Base-by-base conservation (phyloP, 2,797 vertebrate species). In the Phalloptychus januarius region DNA sequence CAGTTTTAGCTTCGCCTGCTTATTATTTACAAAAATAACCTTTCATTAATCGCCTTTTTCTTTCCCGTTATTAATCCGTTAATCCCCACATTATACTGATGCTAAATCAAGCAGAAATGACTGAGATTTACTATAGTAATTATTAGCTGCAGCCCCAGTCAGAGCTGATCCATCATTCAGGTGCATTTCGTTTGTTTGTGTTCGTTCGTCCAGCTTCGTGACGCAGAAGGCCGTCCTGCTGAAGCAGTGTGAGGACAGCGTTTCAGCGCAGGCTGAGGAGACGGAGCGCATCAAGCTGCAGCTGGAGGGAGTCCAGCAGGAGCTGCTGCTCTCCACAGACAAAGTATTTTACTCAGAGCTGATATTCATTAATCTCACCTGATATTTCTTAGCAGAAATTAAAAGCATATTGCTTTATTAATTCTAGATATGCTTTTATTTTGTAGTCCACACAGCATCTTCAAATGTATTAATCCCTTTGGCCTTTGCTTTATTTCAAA, bases 171-270 rank as follows among this genome's bases (percentile, higher is more conserved):
- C 71, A 23, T 20, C 16, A 71, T 65, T 74, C 44, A 74, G 76
- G 23, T 73, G 11, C 46, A 4, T 76, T 77, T 45, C 23, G 1
- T 82, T 15, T 61, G 11, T 58, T 28, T 76, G 12, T 7, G 84
- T 12, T 79, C 1, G 58, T 65, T 23, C 23, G 28, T 12, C 0
- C 77, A 94, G 94, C 72, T 54, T 85, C 56, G 78, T 80, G 36
- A 93, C 92, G 45, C 89, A 91, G 83, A 94, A 85, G 85, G 70
- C 80, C 1, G 54, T 63, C 7, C 72, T 95, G 56, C 76, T 84
- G 71, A 93, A 85, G 80, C 91, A 94, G 70, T 95, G 92, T 88
- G 94, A 95, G 83, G 92, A 94, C 15, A 90, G 25, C 0, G 50
- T 95, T 46, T 87, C 85, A 44, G 87, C 75, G 33, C 95, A 90